Evolutionary conservation across 2,797 vertebrate species (phyloP).

Genomic region (Sebastes cheni): DNA sequence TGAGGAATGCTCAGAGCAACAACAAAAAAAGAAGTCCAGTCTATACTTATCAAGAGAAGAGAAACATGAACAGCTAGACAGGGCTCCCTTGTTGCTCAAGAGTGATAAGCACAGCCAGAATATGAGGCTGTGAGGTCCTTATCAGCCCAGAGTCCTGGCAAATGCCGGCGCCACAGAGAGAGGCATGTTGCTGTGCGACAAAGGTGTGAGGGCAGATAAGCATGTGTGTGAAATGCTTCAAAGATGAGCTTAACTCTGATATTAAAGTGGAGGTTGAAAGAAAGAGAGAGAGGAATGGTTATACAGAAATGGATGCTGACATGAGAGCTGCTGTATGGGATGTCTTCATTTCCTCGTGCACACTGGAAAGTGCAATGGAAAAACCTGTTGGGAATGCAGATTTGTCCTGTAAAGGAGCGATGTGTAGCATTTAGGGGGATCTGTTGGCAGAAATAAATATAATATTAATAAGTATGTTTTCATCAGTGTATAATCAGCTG

Average conservation of each 20-base stretch:
- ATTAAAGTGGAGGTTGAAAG: constrained; percentile 39
- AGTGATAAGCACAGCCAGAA: constrained; percentile 72
- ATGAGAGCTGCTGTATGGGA: constrained; percentile 30
- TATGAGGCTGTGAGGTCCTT: constrained; percentile 62
- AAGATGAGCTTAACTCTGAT: constrained; percentile 62
- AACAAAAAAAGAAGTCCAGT: constrained; percentile 17
- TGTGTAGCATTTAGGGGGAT: too few species aligned
- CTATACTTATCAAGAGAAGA: constrained; percentile 52
- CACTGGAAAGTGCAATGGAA: not conserved
- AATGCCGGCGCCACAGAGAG: constrained; percentile 42
- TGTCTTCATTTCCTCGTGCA: constrained; percentile 51
- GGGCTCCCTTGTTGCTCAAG: constrained; percentile 65
- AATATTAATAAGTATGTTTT: too few species aligned
- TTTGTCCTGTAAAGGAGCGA: not conserved
- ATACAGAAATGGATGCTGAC: constrained; percentile 32
- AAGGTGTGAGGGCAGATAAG: constrained; percentile 76
- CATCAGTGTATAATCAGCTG: too few species aligned
- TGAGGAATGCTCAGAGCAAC: constrained; percentile 16
- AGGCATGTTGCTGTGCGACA: constrained; percentile 65
- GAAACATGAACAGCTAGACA: constrained; percentile 53
- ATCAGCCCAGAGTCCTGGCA: constrained; percentile 69
- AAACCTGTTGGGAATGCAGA: constrained; percentile 5
- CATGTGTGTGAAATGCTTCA: constrained; percentile 62
- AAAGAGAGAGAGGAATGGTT: not conserved
- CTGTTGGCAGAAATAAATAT: too few species aligned